phyloP scores from a whole-genome alignment of 2,113 vertebrate species.

The Alouatta palliata region DNA sequence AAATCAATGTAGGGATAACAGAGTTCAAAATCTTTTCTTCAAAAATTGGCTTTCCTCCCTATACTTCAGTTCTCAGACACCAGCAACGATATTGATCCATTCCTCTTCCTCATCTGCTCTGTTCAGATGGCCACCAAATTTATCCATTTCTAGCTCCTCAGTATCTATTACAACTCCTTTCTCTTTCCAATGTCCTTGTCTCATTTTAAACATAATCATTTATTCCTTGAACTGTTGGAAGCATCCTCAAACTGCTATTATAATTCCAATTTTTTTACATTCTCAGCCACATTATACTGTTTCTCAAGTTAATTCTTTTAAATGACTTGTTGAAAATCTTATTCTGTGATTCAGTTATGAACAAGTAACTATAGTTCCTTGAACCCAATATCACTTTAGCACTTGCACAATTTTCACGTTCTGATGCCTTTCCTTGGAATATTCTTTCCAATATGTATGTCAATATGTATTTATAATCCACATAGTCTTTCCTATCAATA shows the following conservation, averaged over 20 bases:
- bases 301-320: neutral
- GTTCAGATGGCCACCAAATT: neutral
- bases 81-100: neutral
- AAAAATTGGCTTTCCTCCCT: neutral
- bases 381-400: neutral
- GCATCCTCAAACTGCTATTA: neutral
- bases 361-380: neutral
- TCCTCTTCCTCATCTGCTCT: neutral
- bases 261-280: neutral
- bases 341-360: neutral
- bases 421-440: neutral
- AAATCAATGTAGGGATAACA: neutral
- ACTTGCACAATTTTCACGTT: neutral
- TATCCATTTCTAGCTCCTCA: neutral
- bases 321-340: neutral
- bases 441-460: neutral
- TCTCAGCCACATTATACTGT: neutral
- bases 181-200: neutral
- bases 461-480: neutral
- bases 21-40: neutral
- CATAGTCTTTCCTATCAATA: neutral
- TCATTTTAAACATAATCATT: conserved; percentile 6
- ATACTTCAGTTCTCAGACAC: neutral
- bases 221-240: neutral
- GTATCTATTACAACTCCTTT: neutral